Percentiles rank a stretch among this genome's conserved stretches.
Conservation (phyloP, 2,797 vertebrate species). For the Cheracebus regulus region DNA sequence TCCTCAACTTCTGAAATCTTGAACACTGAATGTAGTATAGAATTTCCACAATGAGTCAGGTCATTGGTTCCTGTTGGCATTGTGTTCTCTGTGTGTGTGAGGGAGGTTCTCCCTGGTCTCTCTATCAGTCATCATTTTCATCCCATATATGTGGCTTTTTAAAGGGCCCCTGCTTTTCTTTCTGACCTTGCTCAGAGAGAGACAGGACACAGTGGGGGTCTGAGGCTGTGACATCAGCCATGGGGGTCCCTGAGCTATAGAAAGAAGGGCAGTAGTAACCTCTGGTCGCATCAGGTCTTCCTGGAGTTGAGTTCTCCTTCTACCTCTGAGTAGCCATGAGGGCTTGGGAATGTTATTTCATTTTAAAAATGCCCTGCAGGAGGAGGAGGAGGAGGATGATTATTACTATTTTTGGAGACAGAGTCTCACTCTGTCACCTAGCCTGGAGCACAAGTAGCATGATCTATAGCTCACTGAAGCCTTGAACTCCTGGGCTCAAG, state of each 20-base stretch:
- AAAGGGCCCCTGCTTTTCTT: not conserved
- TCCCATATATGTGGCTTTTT: not conserved
- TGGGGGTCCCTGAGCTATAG: not conserved
- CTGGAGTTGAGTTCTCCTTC: not conserved
- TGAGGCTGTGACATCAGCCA: not conserved
- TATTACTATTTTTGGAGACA: not conserved
- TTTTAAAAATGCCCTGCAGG: not conserved
- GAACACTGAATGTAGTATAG: not conserved
- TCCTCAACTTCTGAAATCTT: not conserved
- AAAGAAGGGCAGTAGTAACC: not conserved
- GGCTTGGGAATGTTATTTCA: not conserved
- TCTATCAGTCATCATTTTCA: not conserved
- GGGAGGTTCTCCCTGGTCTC: not conserved
- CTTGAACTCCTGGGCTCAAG: not conserved
- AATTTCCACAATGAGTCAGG: not conserved
- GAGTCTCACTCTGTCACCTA: not conserved
- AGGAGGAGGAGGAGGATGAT: not conserved
- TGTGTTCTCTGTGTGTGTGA: not conserved
- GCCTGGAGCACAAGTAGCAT: not conserved
- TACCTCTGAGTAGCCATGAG: not conserved
- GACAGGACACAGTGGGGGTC: not conserved
- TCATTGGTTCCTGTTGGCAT: not conserved
- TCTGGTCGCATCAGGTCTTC: not conserved
- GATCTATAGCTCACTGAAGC: not conserved
- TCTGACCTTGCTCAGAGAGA: not conserved